These are phyloP conservation scores for Deroplatys truncata DNA, from an alignment of 2,888 invertebrate species.

Conservation along the genomic window DNA sequence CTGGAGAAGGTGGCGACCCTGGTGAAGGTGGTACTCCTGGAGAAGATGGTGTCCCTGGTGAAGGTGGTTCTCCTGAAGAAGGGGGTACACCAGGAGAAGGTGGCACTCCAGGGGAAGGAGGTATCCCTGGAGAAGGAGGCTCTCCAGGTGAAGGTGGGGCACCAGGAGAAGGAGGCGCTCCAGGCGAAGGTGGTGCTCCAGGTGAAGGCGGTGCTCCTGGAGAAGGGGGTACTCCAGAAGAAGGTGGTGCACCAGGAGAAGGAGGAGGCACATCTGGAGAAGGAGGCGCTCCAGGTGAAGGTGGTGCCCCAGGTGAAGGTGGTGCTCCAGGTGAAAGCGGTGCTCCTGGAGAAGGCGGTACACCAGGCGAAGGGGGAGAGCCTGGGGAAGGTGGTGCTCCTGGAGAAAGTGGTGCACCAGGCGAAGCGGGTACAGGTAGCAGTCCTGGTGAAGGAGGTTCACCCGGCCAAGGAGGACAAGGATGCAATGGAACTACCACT, in stretches of 20 bases:
- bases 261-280: background rate
- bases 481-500: background rate
- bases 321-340: background rate
- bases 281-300: background rate
- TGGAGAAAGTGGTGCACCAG: background rate
- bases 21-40: slow-evolving; percentile 3
- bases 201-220: background rate
- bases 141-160: background rate
- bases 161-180: background rate
- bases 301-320: background rate
- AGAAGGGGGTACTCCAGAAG: background rate
- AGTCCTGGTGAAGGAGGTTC: background rate
- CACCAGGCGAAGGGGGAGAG: background rate
- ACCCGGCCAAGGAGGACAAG: slow-evolving; percentile 7
- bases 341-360: background rate
- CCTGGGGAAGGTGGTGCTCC: background rate
- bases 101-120: slow-evolving; percentile 1
- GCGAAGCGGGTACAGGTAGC: background rate
- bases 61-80: background rate
- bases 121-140: slow-evolving; percentile 12
- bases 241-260: background rate
- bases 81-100: background rate
- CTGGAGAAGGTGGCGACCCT: slow-evolving; percentile 1
- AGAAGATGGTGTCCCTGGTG: slow-evolving; percentile 4
- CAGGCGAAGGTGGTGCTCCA: background rate